These are phyloP conservation scores for Lepisosteus osseus DNA, from an alignment of 2,113 vertebrate genomes.

Conservation along the genomic window DNA sequence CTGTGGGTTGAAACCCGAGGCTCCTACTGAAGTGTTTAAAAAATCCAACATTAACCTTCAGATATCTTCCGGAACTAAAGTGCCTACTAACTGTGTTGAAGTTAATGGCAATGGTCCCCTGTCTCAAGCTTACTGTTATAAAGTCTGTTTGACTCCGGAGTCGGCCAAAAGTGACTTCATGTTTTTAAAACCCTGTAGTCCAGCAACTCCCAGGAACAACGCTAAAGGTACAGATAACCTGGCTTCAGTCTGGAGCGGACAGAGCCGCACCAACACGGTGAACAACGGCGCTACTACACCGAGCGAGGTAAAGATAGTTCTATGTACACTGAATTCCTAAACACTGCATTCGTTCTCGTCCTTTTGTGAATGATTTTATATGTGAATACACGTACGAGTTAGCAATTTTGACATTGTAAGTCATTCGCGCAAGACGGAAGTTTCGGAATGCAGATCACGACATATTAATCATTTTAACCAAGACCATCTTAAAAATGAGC, in stretches of 20 bases:
- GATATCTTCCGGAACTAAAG: slow-evolving; percentile 66
- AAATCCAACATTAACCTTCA: slow-evolving; percentile 77
- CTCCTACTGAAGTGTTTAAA: slow-evolving; percentile 72
- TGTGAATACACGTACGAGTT: too few relatives aligned
- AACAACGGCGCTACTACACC: slow-evolving; percentile 70
- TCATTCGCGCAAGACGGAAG: too few relatives aligned
- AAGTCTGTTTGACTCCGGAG: slow-evolving; percentile 83
- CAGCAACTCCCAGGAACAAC: slow-evolving; percentile 72
- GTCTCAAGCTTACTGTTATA: slow-evolving; percentile 83
- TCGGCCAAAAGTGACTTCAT: slow-evolving; percentile 89
- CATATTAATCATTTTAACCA: too few relatives aligned
- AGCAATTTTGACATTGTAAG: too few relatives aligned
- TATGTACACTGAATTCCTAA: too few relatives aligned
- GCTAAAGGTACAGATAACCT: slow-evolving; percentile 67
- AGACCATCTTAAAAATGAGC: too few relatives aligned
- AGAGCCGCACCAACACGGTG: slow-evolving; percentile 54
- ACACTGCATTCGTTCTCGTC: too few relatives aligned
- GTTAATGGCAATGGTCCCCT: slow-evolving; percentile 60
- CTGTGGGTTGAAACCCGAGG: slow-evolving; percentile 63
- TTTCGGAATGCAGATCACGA: too few relatives aligned
- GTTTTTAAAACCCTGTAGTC: slow-evolving; percentile 87
- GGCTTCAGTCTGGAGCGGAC: slow-evolving; percentile 62
- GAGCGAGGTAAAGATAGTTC: slow-evolving; percentile 63
- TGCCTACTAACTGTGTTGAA: slow-evolving; percentile 74
- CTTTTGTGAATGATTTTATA: too few relatives aligned